Evolutionary conservation across 2,113 vertebrate genomes (phyloP), one percentile per base, ranked within the genome.

Genomic region (Rattus rattus): DNA sequence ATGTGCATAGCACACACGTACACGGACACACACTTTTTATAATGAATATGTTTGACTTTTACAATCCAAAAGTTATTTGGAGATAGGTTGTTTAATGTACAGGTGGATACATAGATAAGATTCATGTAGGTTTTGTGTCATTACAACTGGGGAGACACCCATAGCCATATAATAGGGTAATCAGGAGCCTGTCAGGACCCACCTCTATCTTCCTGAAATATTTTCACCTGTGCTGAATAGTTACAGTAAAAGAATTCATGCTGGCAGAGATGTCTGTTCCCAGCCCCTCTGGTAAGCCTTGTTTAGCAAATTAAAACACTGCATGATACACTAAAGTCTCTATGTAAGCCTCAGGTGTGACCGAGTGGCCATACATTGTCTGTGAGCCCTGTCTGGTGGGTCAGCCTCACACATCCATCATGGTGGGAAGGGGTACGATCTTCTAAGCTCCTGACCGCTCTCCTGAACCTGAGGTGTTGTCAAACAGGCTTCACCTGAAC

Each of bases 61-160:
- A 24, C 14, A 94, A 79, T 54, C 43, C 86, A 72, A 92, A 96
- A 79, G 61, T 49, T 65, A 80, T 90, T 75, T 97, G 56, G 9
- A 85, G n/a, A 49, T 69, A 73, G 69, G 5, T 20, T 75, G 7
- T 83, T 90, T 90, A 65, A 81, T 59, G 54, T 76, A 70, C 8
- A 90, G 26, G 26, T 90, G 26, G 16, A 52, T 65, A 77, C 30
- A 30, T 63, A 76, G 81, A 65, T 72, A 52, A 63, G 76, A 47
- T 26, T 43, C 87, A 65, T 13, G 43, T 10, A 36, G 16, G 86
- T 90, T 52, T 90, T 20, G 2, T 43, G 16, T 24, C 76, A 47
- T 85, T 67, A 87, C 47, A 72, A 47, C 13, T 39, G n/a, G 30
- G 11, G 33, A 54, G 47, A 90, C 20, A 86, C 12, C 92, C 67